Evolutionary conservation across 2,797 vertebrate genomes (phyloP).

Genomic region (Galaxias olidus): DNA sequence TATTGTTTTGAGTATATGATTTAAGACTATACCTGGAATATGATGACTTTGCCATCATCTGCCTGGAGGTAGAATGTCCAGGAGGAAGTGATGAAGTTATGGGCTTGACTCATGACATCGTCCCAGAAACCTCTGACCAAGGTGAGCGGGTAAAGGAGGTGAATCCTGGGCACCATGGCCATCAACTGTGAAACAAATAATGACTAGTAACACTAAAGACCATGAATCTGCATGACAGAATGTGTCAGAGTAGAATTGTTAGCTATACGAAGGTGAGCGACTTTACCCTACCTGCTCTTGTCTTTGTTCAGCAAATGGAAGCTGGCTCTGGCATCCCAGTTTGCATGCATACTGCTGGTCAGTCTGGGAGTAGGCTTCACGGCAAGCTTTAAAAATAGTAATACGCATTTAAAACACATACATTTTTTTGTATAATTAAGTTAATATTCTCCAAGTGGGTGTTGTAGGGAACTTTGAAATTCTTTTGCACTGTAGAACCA

Average conservation of each 20-base stretch:
- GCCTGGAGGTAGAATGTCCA: conserved; percentile 99
- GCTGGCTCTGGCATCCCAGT: conserved; percentile 93
- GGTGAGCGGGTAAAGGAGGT: conserved; percentile 90
- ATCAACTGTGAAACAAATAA: conserved; percentile 76
- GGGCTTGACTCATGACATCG: conserved; percentile 93
- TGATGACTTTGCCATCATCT: conserved; percentile 94
- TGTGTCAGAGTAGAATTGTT: no score
- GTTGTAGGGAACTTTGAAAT: no score
- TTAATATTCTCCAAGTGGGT: no score
- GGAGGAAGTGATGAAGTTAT: conserved; percentile 91
- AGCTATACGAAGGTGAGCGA: background rate
- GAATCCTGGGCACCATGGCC: conserved; percentile 93
- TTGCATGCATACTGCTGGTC: conserved; percentile 94
- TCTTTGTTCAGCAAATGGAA: conserved; percentile 89
- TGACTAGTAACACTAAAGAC: no score
- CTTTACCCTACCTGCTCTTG: conserved; percentile 82
- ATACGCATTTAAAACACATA: conserved; percentile 1
- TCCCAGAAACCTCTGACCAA: conserved; percentile 93
- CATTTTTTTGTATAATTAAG: conserved; percentile 19
- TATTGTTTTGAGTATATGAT: background rate
- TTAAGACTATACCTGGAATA: conserved; percentile 87
- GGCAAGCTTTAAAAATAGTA: conserved; percentile 82
- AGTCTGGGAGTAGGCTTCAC: conserved; percentile 88
- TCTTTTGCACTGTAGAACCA: no score
- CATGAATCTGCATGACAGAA: no score